Percentiles rank a stretch among this genome's conserved stretches.
Evolutionary conservation across 1,140 invertebrate genomes (phyloP).

Genomic region (Sitophilus oryzae): DNA sequence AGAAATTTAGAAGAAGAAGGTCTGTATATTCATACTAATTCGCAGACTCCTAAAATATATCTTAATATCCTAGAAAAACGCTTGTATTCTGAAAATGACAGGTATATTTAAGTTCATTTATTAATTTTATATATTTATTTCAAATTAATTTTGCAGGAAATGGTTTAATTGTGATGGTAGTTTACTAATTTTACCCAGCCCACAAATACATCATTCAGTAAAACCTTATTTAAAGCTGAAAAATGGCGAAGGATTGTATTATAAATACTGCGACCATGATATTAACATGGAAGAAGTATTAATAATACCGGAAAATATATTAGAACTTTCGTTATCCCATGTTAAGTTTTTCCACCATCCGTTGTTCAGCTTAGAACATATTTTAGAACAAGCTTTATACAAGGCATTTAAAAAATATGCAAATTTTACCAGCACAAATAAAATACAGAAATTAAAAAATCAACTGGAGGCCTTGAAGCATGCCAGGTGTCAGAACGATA

Average conservation of each 20-base stretch:
- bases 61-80: constrained; percentile 25
- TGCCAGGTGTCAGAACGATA: constrained; percentile 26
- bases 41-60: constrained; percentile 17
- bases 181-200: constrained; percentile 27
- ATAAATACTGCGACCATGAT: constrained; percentile 11
- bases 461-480: constrained; percentile 42
- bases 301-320: constrained; percentile 34
- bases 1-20: constrained; percentile 26
- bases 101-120: constrained; percentile 8
- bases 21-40: constrained; percentile 17
- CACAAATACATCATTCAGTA: constrained; percentile 15
- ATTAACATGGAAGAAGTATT: constrained; percentile 34
- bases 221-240: constrained; percentile 22
- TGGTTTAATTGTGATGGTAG: constrained; percentile 31
- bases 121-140: not conserved
- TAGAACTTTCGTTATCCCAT: constrained; percentile 40
- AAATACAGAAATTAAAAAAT: constrained; percentile 34
- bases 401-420: constrained; percentile 39
- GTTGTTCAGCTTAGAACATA: constrained; percentile 44
- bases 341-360: constrained; percentile 45
- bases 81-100: constrained; percentile 24
- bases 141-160: constrained; percentile 26
- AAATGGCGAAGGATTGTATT: constrained; percentile 8
- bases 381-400: constrained; percentile 40
- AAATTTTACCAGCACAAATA: constrained; percentile 30